phyloP scores from a whole-genome alignment of 2,888 invertebrate genomes.

The Standfussiana lucernea region DNA sequence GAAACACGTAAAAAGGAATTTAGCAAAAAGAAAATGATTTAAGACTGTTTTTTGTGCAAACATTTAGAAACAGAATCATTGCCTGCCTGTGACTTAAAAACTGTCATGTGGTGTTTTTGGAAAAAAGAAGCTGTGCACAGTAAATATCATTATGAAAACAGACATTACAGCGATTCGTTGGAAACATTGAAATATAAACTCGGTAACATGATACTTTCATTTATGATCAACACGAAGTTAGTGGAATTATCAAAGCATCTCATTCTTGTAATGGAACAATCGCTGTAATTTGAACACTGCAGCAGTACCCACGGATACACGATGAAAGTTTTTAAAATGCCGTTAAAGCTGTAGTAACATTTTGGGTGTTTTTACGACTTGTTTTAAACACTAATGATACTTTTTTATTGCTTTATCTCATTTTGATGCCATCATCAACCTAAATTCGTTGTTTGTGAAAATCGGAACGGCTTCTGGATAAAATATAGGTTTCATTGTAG shows the following conservation, averaged over 20 bases:
- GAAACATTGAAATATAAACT: constrained; percentile 5
- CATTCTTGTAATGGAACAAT: constrained; percentile 53
- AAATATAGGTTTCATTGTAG: background rate
- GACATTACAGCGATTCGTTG: background rate
- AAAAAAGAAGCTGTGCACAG: background rate
- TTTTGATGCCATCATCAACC: constrained; percentile 64
- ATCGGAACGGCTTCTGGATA: constrained; percentile 15
- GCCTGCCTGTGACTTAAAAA: background rate
- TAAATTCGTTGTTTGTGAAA: constrained; percentile 47
- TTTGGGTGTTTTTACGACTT: constrained; percentile 59
- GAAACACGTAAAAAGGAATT: constrained; percentile 32
- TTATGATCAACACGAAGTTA: constrained; percentile 13
- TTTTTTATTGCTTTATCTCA: constrained; percentile 60
- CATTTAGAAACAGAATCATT: background rate
- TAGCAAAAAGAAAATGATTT: constrained; percentile 11
- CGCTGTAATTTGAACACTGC: constrained; percentile 19
- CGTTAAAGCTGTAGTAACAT: constrained; percentile 53
- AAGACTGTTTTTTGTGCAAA: constrained; percentile 12
- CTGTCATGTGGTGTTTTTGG: background rate
- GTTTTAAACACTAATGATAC: constrained; percentile 59
- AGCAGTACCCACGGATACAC: constrained; percentile 25
- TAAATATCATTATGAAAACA: background rate
- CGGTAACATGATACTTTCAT: constrained; percentile 29
- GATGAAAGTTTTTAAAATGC: constrained; percentile 55
- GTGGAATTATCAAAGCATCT: constrained; percentile 22